Percentiles rank a stretch among this genome's conserved stretches.
Conservation (phyloP, 2,797 vertebrate species). For the Lagorchestes hirsutus region DNA sequence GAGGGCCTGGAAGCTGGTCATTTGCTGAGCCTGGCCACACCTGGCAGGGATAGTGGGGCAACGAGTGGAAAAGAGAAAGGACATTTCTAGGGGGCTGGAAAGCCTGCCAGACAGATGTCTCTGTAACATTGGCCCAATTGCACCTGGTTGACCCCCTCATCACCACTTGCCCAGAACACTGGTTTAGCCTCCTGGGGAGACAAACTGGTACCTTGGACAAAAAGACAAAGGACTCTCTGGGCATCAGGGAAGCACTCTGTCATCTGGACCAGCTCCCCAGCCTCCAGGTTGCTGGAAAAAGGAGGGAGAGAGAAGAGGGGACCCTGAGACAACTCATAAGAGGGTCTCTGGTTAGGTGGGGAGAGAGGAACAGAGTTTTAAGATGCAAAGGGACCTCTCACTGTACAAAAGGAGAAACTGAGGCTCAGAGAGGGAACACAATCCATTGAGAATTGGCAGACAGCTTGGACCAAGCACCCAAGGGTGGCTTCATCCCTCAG, state of each 20-base stretch:
- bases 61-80: background rate
- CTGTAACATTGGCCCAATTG: background rate
- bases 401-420: background rate
- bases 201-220: background rate
- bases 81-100: background rate
- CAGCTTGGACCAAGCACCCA: no score
- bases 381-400: background rate
- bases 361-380: background rate
- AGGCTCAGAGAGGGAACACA: background rate
- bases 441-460: no score
- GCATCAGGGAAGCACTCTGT: no score
- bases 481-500: no score
- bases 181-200: no score
- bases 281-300: no score
- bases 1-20: background rate
- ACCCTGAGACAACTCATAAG: background rate
- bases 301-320: no score
- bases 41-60: background rate
- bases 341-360: no score
- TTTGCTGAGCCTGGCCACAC: background rate
- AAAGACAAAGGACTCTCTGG: background rate
- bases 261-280: no score
- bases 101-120: background rate
- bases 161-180: no score
- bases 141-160: background rate